Evolutionary conservation across 92 coral and sea anemone species (phyloP), one percentile per base, ranked within the genome.

Genomic region (Phymanthus crucifer): DNA sequence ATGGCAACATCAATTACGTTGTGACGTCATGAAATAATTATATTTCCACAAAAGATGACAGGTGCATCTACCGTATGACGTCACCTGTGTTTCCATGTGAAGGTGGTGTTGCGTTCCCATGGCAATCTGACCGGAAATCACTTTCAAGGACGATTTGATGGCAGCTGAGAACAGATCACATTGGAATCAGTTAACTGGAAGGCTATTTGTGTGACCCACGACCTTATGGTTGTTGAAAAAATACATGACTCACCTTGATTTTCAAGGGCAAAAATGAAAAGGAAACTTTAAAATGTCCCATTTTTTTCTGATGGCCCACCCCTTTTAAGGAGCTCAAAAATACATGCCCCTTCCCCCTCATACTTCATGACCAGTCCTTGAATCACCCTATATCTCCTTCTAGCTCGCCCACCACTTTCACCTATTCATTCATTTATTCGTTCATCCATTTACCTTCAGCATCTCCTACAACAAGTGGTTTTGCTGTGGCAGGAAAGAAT

Each of bases 41-140:
- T 13, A 13, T 48, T n/a, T n/a, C n/a, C n/a, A 48, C 4, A 48
- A 48, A 14, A 1, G n/a, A n/a, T n/a, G n/a, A 48, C 4, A 48
- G 1, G 57, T 48, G 16, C 3, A 48, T 48, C 57, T 4, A 48
- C 10, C 29, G 6, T 19, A 1, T 54, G 64, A 54, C 27, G 0
- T 46, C 40, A 95, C 98, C 90, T 95, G 98, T 24, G 94, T 95
- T 74, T 95, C 98, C 98, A 95, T 86, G 75, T 92, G 91, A 77
- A 92, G 74, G 81, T 95, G 97, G 65, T 95, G 96, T 66, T 95
- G 98, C 0, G 93, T 89, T 78, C 90, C 98, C 71, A 90, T 80
- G 32, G 85, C 77, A 66, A 95, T 83, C 33, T 89, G 85, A 7
- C 98, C 98, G 61, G 77, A 66, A 4, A 95, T 86, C 73, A 90